Conservation (phyloP, 2,113 vertebrate species). For the Lonchura striata region DNA sequence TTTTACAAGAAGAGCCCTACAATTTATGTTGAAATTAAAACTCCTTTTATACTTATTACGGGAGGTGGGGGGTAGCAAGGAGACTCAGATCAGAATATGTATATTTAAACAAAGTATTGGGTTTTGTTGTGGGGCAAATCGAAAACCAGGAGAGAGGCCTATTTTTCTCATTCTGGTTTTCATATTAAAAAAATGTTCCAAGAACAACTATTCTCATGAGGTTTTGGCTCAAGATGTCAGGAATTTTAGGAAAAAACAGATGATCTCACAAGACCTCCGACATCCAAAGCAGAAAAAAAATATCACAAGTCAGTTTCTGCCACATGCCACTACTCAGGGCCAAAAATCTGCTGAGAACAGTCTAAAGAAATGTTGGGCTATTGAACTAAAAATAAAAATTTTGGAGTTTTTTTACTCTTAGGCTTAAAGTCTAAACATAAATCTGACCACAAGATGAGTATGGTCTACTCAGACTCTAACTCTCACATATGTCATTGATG, state of each 20-base stretch:
- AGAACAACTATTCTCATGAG: slow-evolving; percentile 47
- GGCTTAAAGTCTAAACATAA: background rate
- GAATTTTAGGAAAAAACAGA: slow-evolving; percentile 35
- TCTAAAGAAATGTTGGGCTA: background rate
- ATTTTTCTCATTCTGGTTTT: slow-evolving; percentile 38
- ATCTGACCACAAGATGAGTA: background rate
- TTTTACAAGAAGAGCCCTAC: background rate
- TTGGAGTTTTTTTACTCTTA: background rate
- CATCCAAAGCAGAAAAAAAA: slow-evolving; percentile 39
- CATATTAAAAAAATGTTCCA: slow-evolving; percentile 26
- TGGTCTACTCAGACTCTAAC: background rate
- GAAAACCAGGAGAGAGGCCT: slow-evolving; percentile 12
- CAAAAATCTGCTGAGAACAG: slow-evolving; percentile 45
- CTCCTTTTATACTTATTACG: background rate
- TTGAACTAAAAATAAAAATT: slow-evolving; percentile 6
- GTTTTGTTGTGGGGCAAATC: slow-evolving; percentile 8
- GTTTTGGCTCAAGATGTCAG: slow-evolving; percentile 57
- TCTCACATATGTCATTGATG: background rate
- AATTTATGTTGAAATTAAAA: background rate
- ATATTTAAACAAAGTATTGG: background rate
- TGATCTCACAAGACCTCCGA: slow-evolving; percentile 51
- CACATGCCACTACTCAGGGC: slow-evolving; percentile 28
- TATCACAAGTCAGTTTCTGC: slow-evolving; percentile 28
- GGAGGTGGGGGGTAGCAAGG: background rate
- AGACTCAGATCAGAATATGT: background rate